phyloP scores from a whole-genome alignment of 2,888 invertebrate species.

The Hydropsyche betteni region DNA sequence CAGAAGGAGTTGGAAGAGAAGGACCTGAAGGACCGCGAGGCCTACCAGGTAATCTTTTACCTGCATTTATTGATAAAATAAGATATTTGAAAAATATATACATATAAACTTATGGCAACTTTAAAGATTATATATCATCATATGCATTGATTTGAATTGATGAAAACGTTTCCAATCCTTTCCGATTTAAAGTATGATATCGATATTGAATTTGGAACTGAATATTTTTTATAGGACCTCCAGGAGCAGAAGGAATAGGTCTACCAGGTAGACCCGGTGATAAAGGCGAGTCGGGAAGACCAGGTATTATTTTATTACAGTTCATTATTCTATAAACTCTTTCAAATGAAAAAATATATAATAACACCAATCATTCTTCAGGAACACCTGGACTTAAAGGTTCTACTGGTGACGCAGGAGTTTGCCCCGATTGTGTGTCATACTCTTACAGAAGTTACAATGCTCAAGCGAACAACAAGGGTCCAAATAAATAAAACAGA shows the following conservation, averaged over 20 bases:
- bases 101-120: background rate
- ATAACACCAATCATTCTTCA: background rate
- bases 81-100: too few relatives aligned
- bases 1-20: slow-evolving; percentile 77
- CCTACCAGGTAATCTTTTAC: slow-evolving; percentile 65
- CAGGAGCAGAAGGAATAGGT: slow-evolving; percentile 73
- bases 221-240: slow-evolving; percentile 63
- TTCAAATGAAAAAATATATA: too few relatives aligned
- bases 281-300: slow-evolving; percentile 77
- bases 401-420: slow-evolving; percentile 64
- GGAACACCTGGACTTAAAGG: slow-evolving; percentile 75
- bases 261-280: slow-evolving; percentile 78
- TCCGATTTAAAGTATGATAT: too few relatives aligned
- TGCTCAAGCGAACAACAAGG: slow-evolving; percentile 68
- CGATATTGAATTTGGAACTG: too few relatives aligned
- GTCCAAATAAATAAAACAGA: slow-evolving; percentile 57
- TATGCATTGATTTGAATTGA: slow-evolving; percentile 25
- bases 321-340: too few relatives aligned
- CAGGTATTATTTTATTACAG: slow-evolving; percentile 65
- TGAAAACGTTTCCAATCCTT: too few relatives aligned
- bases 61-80: background rate
- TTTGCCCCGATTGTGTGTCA: slow-evolving; percentile 55
- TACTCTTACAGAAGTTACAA: slow-evolving; percentile 65
- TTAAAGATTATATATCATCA: background rate
- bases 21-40: slow-evolving; percentile 80